phyloP scores from a whole-genome alignment of 2,113 vertebrate genomes.

The Ceyx margarethae region DNA sequence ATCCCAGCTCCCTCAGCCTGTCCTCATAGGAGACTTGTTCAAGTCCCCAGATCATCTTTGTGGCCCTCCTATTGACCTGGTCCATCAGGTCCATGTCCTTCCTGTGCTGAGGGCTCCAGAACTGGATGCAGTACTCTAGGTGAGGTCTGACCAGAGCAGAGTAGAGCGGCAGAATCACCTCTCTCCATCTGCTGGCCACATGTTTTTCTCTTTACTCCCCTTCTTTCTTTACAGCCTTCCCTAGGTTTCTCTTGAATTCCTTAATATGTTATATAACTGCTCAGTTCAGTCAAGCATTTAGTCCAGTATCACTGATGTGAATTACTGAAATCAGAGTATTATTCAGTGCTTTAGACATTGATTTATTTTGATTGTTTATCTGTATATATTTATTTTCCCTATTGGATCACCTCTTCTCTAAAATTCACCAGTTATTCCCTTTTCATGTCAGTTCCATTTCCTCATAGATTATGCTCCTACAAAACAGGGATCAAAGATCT shows the following conservation, averaged over 20 bases:
- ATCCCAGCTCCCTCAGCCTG: too few species aligned
- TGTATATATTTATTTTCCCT: background rate
- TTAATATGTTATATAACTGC: background rate
- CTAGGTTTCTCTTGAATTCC: background rate
- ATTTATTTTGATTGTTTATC: background rate
- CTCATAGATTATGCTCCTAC: background rate
- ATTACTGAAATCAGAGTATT: background rate
- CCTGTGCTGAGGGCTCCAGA: too few species aligned
- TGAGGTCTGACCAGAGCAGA: too few species aligned
- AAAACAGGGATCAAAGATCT: background rate
- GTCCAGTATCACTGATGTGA: background rate
- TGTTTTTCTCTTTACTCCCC: background rate
- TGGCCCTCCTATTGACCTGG: too few species aligned
- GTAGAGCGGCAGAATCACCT: too few species aligned
- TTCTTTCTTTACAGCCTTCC: background rate
- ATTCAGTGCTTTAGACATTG: background rate
- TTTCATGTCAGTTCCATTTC: background rate
- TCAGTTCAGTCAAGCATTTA: background rate
- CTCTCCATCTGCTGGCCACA: too few species aligned
- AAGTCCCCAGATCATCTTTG: too few species aligned
- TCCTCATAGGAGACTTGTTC: too few species aligned
- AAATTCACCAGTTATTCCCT: background rate
- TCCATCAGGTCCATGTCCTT: too few species aligned
- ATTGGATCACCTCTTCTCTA: background rate
- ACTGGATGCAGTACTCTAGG: too few species aligned